phyloP scores from a whole-genome alignment of 2,113 vertebrate species.

The Urocolius indicus region DNA sequence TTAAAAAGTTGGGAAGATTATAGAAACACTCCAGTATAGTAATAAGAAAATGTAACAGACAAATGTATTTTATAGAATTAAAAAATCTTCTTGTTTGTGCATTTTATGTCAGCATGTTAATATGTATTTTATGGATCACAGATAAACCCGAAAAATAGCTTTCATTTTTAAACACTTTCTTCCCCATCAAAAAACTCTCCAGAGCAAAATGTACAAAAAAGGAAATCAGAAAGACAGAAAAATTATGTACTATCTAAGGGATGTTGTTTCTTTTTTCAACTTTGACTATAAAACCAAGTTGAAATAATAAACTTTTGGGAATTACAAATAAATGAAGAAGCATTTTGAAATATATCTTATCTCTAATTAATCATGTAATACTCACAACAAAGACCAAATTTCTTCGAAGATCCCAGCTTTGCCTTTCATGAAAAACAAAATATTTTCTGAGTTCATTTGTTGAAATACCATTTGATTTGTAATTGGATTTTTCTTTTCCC shows the following conservation, averaged over 20 bases:
- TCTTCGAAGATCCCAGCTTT: neutral
- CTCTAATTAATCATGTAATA: conserved; percentile 33
- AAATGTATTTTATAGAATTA: neutral
- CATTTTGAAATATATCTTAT: neutral
- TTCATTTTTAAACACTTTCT: neutral
- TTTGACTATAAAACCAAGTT: neutral
- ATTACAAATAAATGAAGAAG: neutral
- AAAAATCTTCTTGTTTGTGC: neutral
- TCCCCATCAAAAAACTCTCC: neutral
- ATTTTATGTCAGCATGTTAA: neutral
- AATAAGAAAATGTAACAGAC: neutral
- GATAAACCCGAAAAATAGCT: neutral
- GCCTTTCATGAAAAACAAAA: neutral
- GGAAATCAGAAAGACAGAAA: neutral
- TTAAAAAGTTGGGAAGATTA: neutral
- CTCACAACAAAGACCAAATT: conserved; percentile 3
- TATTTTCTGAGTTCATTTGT: neutral
- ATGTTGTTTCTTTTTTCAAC: neutral
- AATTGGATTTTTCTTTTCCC: neutral
- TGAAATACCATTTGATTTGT: neutral
- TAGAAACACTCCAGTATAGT: neutral
- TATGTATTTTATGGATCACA: neutral
- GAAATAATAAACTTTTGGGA: neutral
- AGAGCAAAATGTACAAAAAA: neutral
- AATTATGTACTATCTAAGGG: neutral